Evolutionary conservation across 2,888 invertebrate genomes (phyloP).

Genomic region (Stratiomys singularior): DNA sequence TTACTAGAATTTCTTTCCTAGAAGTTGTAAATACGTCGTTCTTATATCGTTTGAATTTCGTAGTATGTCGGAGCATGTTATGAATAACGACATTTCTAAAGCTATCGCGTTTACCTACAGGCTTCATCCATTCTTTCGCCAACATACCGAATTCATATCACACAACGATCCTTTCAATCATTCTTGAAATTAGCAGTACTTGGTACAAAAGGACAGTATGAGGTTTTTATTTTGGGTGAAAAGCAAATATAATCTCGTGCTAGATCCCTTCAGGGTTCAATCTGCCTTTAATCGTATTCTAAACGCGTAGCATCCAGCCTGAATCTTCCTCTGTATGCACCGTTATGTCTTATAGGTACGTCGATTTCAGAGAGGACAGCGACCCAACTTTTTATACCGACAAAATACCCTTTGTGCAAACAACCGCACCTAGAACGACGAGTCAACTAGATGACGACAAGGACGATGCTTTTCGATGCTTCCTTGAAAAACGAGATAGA

Average conservation of each 20-base stretch:
- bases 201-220: slow-evolving; percentile 42
- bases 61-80: slow-evolving; percentile 3
- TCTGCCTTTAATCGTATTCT: slow-evolving; percentile 46
- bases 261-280: slow-evolving; percentile 42
- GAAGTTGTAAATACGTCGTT: slow-evolving; percentile 25
- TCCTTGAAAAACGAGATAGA: slow-evolving; percentile 10
- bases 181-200: slow-evolving; percentile 47
- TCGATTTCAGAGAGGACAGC: slow-evolving; percentile 37
- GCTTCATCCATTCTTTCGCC: slow-evolving; percentile 10
- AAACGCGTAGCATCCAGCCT: slow-evolving; percentile 41
- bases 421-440: slow-evolving; percentile 28
- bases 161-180: slow-evolving; percentile 47
- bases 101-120: slow-evolving; percentile 9
- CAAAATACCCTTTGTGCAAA: slow-evolving; percentile 31
- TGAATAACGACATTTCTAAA: slow-evolving; percentile 15
- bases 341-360: slow-evolving; percentile 20
- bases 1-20: not conserved
- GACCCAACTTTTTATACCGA: slow-evolving; percentile 18
- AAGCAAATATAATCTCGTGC: slow-evolving; percentile 48
- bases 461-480: slow-evolving; percentile 2
- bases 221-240: slow-evolving; percentile 38
- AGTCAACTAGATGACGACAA: not conserved
- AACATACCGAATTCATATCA: slow-evolving; percentile 33
- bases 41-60: slow-evolving; percentile 32
- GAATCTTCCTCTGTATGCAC: slow-evolving; percentile 17